These are phyloP conservation scores for Leptinotarsa undecemlineata DNA, from an alignment of 1,140 invertebrate species.

Conservation along the genomic window DNA sequence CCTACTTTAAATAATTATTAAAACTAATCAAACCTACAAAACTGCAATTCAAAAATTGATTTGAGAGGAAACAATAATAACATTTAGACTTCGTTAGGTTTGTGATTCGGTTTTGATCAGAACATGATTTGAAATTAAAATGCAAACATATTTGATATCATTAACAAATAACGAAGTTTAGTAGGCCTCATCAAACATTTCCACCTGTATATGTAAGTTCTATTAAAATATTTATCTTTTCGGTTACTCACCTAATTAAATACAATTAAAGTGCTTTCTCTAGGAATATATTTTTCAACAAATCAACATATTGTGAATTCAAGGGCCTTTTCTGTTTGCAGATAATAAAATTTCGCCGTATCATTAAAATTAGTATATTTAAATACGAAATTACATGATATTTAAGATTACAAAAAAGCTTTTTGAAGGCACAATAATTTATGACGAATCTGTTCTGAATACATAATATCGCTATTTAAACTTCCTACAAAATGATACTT, in stretches of 20 bases:
- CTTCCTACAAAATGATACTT: neutral
- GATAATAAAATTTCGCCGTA: constrained; percentile 10
- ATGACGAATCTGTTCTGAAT: constrained; percentile 11
- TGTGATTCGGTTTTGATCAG: too few species aligned
- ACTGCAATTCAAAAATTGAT: too few species aligned
- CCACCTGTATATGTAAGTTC: neutral
- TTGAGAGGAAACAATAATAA: too few species aligned
- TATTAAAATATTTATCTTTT: neutral
- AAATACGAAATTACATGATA: constrained; percentile 12
- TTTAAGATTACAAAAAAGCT: constrained; percentile 4
- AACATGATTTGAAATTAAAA: too few species aligned
- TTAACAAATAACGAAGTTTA: too few species aligned
- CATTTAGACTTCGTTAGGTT: too few species aligned
- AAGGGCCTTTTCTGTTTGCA: constrained; percentile 5
- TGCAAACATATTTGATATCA: too few species aligned
- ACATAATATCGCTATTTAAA: constrained; percentile 13
- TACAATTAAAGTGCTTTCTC: neutral
- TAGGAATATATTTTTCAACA: neutral
- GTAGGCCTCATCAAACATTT: too few species aligned
- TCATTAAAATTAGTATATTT: constrained; percentile 10
- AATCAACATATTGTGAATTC: constrained; percentile 7
- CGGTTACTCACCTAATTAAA: neutral
- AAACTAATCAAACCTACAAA: too few species aligned
- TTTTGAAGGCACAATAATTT: constrained; percentile 10
- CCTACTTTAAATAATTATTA: too few species aligned